Conservation (phyloP, 2,113 vertebrate species). For the Scopus umbretta region DNA sequence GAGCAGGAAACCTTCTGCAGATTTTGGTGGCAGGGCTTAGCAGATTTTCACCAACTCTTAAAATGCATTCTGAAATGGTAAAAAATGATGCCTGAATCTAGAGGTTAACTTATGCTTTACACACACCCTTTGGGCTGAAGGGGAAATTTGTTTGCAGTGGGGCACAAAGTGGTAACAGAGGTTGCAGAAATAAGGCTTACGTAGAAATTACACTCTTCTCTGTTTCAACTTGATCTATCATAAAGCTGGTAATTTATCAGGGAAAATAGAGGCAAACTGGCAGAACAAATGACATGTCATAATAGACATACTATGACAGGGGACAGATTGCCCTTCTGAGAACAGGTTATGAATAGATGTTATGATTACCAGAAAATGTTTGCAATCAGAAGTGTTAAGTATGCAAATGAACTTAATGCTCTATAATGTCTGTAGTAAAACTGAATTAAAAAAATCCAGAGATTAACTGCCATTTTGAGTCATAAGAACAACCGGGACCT, state of each 20-base stretch:
- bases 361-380: not conserved
- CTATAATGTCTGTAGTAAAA: constrained; percentile 12
- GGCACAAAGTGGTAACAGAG: not conserved
- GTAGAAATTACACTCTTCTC: not conserved
- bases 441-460: not conserved
- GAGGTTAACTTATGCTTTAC: not conserved
- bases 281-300: not conserved
- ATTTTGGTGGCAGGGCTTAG: not conserved
- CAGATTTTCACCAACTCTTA: not conserved
- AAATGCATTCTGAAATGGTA: not conserved
- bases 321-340: constrained; percentile 5
- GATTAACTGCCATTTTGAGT: constrained; percentile 5
- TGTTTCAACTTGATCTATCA: not conserved
- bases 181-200: not conserved
- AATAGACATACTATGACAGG: not conserved
- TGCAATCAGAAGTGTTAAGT: not conserved
- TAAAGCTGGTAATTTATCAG: constrained; percentile 12
- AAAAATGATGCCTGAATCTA: not conserved
- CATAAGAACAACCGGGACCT: not conserved
- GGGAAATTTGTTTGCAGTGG: not conserved
- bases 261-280: not conserved
- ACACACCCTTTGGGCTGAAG: not conserved
- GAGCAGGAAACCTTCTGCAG: not conserved
- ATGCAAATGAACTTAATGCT: constrained; percentile 39
- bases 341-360: not conserved